These are phyloP conservation scores for Nasonia vitripennis DNA, from an alignment of 1,140 invertebrate genomes.

Conservation along the genomic window DNA sequence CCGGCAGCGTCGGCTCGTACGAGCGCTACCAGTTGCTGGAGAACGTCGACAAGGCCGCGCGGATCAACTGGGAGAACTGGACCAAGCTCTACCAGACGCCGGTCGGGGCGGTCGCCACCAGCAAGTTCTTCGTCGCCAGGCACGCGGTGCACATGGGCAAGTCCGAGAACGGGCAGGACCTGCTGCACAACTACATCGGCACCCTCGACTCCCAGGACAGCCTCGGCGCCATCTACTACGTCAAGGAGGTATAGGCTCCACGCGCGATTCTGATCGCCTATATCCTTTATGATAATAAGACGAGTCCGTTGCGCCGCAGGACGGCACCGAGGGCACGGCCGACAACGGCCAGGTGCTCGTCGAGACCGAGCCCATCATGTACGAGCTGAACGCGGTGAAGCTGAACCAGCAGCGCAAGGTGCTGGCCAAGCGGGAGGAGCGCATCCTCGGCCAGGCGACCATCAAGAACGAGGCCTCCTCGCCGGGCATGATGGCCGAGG, in stretches of 20 bases:
- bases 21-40: conserved; percentile 83
- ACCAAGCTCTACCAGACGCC: conserved; percentile 78
- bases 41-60: conserved; percentile 85
- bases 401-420: conserved; percentile 78
- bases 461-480: conserved; percentile 79
- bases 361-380: conserved; percentile 85
- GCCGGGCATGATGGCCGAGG: conserved; percentile 79
- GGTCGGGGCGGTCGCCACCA: conserved; percentile 80
- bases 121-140: conserved; percentile 75
- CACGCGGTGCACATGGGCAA: conserved; percentile 52
- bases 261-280: neutral
- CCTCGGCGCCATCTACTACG: conserved; percentile 81
- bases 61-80: conserved; percentile 84
- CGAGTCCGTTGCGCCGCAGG: conserved; percentile 61
- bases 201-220: conserved; percentile 79
- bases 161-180: conserved; percentile 62
- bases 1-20: conserved; percentile 77
- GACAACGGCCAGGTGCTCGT: conserved; percentile 83
- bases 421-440: conserved; percentile 72
- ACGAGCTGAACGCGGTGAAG: conserved; percentile 82
- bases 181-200: conserved; percentile 79
- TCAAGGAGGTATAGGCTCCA: conserved; percentile 75
- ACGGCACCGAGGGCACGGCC: conserved; percentile 77
- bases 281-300: neutral
- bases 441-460: conserved; percentile 77